Base-by-base conservation (phyloP, 2,113 vertebrate genomes). In the Ptyas mucosa region DNA sequence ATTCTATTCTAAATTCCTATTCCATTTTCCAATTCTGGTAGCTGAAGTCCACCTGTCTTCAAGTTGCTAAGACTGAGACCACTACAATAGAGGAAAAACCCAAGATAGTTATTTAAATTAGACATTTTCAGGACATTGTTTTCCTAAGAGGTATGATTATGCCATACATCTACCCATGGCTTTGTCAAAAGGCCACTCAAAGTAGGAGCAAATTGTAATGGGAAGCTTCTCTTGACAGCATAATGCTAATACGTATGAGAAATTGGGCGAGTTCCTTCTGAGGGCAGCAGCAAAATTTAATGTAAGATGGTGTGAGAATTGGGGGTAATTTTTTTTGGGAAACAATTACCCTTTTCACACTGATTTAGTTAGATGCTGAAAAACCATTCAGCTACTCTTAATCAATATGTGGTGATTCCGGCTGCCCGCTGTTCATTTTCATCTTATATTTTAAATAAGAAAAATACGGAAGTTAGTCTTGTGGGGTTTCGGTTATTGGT, bases 291-390 rank as follows among this genome's bases (percentile, higher is more conserved):
- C 52, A 21, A 29, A 57, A 20, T 57, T 94, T 91, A 89, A 91
- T 94, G 88, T 91, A 88, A 92, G 89, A 91, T 43, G 24, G 23
- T 94, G 91, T 39, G 3, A 21, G 49, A 0, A 57, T 29, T 43
- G 58, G 23, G 75, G 53, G 75, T 15, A 54, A 18, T 5, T 54
- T 18, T 54, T 54, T 54, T 54, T 54, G 1, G 3, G 15, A n/a
- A 54, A 91, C 20, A 92, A 43, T 90, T 90, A 87, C 29, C 87
- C 55, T 94, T 93, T 20, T 26, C 94, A 92, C 90, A 43, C 86
- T 89, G 89, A 55, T 95, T 90, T 93, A 75, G 91, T 92, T 94
- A 69, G 92, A 85, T 94, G 89, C 39, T 1, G 8, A 26, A 52
- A 93, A 93, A 92, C 49, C 34, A 93, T 91, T 81, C 95, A 26